These are phyloP conservation scores for Gari tellinella DNA, from an alignment of 2,888 invertebrate genomes.

Conservation along the genomic window DNA sequence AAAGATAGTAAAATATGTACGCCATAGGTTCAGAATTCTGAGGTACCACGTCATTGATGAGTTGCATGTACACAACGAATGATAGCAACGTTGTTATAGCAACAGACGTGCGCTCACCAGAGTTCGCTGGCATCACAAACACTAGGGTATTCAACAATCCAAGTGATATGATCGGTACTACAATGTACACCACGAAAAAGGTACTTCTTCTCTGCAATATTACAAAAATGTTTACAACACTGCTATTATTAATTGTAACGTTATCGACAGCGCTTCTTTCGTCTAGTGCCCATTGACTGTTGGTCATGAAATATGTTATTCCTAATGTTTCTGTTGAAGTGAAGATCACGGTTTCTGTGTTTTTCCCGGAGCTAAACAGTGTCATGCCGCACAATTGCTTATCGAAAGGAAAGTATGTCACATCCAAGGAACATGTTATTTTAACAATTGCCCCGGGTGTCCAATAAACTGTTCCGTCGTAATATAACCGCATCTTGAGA, in stretches of 20 bases:
- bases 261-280: too few relatives aligned
- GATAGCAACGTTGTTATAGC: slow-evolving; percentile 48
- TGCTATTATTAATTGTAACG: neutral
- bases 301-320: slow-evolving; percentile 6
- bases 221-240: slow-evolving; percentile 10
- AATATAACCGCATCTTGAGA: slow-evolving; percentile 5
- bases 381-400: slow-evolving; percentile 24
- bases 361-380: slow-evolving; percentile 4
- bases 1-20: slow-evolving; percentile 40
- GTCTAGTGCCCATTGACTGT: slow-evolving; percentile 29
- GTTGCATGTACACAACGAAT: slow-evolving; percentile 48
- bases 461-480: slow-evolving; percentile 23
- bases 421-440: slow-evolving; percentile 31
- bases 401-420: slow-evolving; percentile 47
- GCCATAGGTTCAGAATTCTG: slow-evolving; percentile 44
- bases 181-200: slow-evolving; percentile 40
- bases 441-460: slow-evolving; percentile 17
- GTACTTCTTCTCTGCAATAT: slow-evolving; percentile 19
- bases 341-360: neutral
- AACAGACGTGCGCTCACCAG: slow-evolving; percentile 45
- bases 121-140: slow-evolving; percentile 41
- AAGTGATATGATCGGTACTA: slow-evolving; percentile 39
- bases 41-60: slow-evolving; percentile 47
- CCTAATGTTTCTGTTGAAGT: neutral
- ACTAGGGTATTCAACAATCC: slow-evolving; percentile 36